Evolutionary conservation across 2,888 invertebrate genomes (phyloP), one percentile per base, ranked within the genome.

Genomic region (Ariolimax columbianus): DNA sequence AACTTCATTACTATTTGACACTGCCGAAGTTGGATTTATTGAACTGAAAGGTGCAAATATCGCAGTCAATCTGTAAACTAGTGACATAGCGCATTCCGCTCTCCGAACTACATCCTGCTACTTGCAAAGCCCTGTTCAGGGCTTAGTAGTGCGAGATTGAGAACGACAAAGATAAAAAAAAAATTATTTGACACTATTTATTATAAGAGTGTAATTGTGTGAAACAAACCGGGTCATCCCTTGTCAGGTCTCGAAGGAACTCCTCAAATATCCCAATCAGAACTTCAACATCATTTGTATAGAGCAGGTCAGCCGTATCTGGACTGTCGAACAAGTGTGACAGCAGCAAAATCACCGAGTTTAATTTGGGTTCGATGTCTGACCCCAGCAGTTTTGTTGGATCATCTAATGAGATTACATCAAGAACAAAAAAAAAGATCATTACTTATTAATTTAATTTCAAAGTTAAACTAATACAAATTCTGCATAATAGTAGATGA

Each of bases 281-380:
- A 72, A 98, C 98, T 94, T 97, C 97, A 70, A 97, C 96, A 93
- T 99, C 99, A 92, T 98, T 99, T 0, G 98, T 97, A 94, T 99
- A 99, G 94, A 98, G 97, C 88, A 98, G 95, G 89, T 96, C 96
- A 0, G 98, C 97, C 0, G 98, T 97, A 88, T 96, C 95, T 89
- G 96, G 95, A 89, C 96, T 96, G 87, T 96, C 96, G 94, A 98
- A 98, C 89, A 98, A 95, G 94, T 99, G 98, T 73, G 96, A 96
- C 89, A 97, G 96, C 90, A 99, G 95, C 94, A 98, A 98, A 77
- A 98, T 95, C 17, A 98, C 96, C 0, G 98, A 97, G 95, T 98
- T 97, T 23, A 80, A 43, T 81, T 96, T 96, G 0, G 97, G 97
- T 87, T 96, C 96, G 1, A 96, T 96, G 91, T 96, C 96, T 93